Evolutionary conservation across 2,888 invertebrate species (phyloP).

Genomic region (Drosophila quasianomalipes): DNA sequence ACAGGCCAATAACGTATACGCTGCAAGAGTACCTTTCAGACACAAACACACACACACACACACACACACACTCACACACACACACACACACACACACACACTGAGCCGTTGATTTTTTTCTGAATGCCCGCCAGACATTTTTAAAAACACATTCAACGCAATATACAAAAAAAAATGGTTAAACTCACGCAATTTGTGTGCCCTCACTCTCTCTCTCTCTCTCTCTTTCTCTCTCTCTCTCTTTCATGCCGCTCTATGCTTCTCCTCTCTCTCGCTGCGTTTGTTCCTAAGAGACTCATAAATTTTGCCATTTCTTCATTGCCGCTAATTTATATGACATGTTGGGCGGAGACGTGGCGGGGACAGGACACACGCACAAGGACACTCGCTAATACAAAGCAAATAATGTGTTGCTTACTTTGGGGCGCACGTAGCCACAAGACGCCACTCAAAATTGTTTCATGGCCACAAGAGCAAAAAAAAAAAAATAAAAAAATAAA

Average conservation of each 20-base stretch:
- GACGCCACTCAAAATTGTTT: conserved; percentile 63
- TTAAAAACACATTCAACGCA: conserved; percentile 59
- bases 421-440: conserved; percentile 39
- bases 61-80: conserved; percentile 16
- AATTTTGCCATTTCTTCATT: conserved; percentile 82
- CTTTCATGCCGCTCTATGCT: not conserved
- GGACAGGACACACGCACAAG: conserved; percentile 30
- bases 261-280: conserved; percentile 10
- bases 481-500: conserved; percentile 15
- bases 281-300: conserved; percentile 77
- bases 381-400: conserved; percentile 70
- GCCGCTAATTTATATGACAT: conserved; percentile 77
- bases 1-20: conserved; percentile 61
- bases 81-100: conserved; percentile 10
- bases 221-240: conserved; percentile 8
- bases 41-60: conserved; percentile 20
- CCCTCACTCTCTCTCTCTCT: conserved; percentile 10
- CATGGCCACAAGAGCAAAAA: conserved; percentile 58
- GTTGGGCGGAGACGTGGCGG: not conserved
- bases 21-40: conserved; percentile 23
- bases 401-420: conserved; percentile 72
- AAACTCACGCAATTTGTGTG: conserved; percentile 34
- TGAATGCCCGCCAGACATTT: conserved; percentile 70
- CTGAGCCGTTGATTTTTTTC: conserved; percentile 30
- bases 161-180: not conserved